phyloP scores from a whole-genome alignment of 2,888 invertebrate species.

The Melanargia galathea region DNA sequence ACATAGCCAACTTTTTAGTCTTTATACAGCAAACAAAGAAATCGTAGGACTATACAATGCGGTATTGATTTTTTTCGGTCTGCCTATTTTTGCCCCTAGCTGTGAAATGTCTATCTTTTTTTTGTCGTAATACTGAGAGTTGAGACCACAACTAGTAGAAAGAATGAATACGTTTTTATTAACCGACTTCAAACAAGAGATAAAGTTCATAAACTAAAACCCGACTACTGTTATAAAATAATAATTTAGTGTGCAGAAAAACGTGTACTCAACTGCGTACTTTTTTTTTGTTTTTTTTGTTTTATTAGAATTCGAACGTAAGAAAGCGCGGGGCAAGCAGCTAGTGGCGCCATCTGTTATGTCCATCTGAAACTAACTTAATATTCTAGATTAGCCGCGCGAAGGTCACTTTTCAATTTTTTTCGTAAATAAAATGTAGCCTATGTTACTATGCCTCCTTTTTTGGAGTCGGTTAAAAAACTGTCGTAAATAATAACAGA shows the following conservation, averaged over 20 bases:
- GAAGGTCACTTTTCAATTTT: too few relatives aligned
- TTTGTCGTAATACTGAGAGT: background rate
- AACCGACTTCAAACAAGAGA: background rate
- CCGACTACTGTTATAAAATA: too few relatives aligned
- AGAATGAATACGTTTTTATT: background rate
- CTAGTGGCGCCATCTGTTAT: too few relatives aligned
- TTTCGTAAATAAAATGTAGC: too few relatives aligned
- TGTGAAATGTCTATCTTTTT: slow-evolving; percentile 11
- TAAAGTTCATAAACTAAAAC: too few relatives aligned
- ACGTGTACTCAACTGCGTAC: background rate
- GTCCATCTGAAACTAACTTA: too few relatives aligned
- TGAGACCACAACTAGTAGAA: background rate
- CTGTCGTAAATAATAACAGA: background rate
- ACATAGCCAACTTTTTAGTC: background rate
- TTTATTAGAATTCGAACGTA: too few relatives aligned
- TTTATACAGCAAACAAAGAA: slow-evolving; percentile 21
- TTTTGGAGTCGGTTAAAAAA: too few relatives aligned
- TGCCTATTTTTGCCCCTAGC: slow-evolving; percentile 9
- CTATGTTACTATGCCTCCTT: too few relatives aligned
- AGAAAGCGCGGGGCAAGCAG: too few relatives aligned
- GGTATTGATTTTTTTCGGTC: slow-evolving; percentile 23
- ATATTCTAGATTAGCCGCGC: too few relatives aligned
- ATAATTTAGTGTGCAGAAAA: too few relatives aligned
- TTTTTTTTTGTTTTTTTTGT: background rate
- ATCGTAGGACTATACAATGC: slow-evolving; percentile 10